Conservation (phyloP, 35 echinoderm and acorn worm genomes). For the Chiridota heheva region DNA sequence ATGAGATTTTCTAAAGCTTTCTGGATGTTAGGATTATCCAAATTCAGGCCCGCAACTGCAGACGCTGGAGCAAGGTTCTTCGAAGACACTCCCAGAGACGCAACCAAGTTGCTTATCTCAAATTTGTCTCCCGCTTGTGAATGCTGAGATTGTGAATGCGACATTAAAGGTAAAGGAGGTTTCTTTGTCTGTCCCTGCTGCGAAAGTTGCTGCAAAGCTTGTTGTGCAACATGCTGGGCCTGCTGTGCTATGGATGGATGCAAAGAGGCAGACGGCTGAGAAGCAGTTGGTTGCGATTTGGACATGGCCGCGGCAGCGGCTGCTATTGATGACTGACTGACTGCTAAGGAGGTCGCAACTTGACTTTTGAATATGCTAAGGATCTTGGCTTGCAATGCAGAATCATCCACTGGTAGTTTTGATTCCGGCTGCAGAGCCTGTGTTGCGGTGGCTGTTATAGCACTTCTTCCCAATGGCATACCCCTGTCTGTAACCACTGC, state of each 20-base stretch:
- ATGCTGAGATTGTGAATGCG: no score
- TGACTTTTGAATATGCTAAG: conserved; percentile 73
- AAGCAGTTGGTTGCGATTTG: no score
- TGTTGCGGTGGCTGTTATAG: neutral
- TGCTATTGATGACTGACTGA: conserved; percentile 11
- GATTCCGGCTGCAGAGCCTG: neutral
- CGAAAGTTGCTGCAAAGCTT: neutral
- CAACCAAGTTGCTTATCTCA: neutral
- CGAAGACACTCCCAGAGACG: neutral
- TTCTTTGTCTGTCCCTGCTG: neutral
- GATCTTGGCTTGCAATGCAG: conserved; percentile 90
- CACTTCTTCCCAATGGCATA: no score
- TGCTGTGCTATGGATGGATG: neutral
- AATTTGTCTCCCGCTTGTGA: no score
- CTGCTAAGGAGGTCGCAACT: neutral
- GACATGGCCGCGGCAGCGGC: neutral
- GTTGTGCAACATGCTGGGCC: neutral
- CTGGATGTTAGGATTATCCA: conserved; percentile 91
- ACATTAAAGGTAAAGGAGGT: no score
- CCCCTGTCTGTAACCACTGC: no score
- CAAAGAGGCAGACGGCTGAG: no score
- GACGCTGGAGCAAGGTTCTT: conserved; percentile 1
- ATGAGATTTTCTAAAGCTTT: conserved; percentile 94
- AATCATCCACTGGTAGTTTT: neutral
- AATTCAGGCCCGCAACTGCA: conserved; percentile 40